Base-by-base conservation (phyloP, 30 jellyfish, hydroid and myxozoan species). In the Hydra vulgaris region DNA sequence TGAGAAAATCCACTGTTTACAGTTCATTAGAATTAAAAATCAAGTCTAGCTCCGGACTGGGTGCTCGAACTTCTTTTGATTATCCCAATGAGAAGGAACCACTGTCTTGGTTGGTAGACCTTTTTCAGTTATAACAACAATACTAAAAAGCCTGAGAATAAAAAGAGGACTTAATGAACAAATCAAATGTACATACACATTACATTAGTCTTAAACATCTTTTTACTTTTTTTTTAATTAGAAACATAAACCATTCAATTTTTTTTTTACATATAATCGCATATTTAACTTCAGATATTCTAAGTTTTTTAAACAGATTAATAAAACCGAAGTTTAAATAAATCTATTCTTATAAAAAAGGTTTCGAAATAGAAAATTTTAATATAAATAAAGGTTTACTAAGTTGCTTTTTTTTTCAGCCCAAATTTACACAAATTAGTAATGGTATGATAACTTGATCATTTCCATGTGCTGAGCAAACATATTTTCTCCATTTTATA, bases 1-100 rank as follows among this genome's bases (percentile, higher is more conserved):
- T 40, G 61, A 40, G 61, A 40, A 40, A 40, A 40, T 40, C 61
- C 61, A 40, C 61, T 40, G 61, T 40, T 40, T 40, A 40, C 61
- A 40, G 61, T 40, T 40, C 61, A 40, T 40, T 40, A 40, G 8
- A 40, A 40, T 40, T 40, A 40, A 40, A 40, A 40, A 40, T 40
- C 8, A 40, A 3, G 61, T 40, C 12, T 12, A 40, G 61, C 61
- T 40, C 61, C 5, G 61, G 61, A 40, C 61, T 40, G 61, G 61
- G 61, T 40, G 61, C 61, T 40, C 61, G 61, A 40, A 40, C 61
- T 40, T 40, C 61, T 40, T 40, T 40, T 40, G 61, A 40, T 40
- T 40, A 3, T 40, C 61, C 75, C 75, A 68, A 23, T 68, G 75
- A n/a, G 75, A 20, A 68, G 75, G 75, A 20, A 68, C 75, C 25